Conservation (phyloP, 2,888 invertebrate genomes). For the Temnothorax unifasciatus region DNA sequence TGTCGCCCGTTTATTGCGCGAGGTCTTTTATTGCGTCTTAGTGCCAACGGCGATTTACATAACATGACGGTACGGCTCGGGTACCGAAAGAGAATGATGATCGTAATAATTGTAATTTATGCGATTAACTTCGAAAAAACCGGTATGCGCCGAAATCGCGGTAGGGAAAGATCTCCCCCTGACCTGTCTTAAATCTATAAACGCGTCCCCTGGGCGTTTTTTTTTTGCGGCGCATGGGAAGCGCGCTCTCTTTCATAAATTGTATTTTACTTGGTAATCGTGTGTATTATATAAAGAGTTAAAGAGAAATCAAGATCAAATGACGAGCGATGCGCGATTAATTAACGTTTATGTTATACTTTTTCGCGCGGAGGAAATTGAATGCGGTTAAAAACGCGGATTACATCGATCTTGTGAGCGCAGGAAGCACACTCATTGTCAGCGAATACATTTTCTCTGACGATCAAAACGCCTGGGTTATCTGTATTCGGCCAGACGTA, state of each 20-base stretch:
- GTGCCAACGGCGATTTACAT: constrained; percentile 63
- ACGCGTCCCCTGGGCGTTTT: constrained; percentile 21
- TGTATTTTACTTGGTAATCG: constrained; percentile 38
- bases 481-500: background rate
- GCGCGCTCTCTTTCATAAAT: constrained; percentile 50
- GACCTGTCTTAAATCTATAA: constrained; percentile 68
- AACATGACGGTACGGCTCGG: constrained; percentile 52
- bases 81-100: constrained; percentile 64
- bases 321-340: constrained; percentile 24
- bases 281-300: constrained; percentile 7
- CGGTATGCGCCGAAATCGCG: constrained; percentile 59
- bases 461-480: background rate
- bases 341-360: constrained; percentile 15
- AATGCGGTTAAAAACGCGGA: constrained; percentile 20
- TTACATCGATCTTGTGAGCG: constrained; percentile 5
- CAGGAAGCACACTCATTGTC: no score
- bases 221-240: constrained; percentile 33
- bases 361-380: constrained; percentile 19
- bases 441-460: background rate
- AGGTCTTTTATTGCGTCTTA: constrained; percentile 53
- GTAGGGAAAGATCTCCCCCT: constrained; percentile 51
- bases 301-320: constrained; percentile 38
- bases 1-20: constrained; percentile 37
- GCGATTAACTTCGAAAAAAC: constrained; percentile 67
- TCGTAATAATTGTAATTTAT: constrained; percentile 73